Evolutionary conservation across 2,113 vertebrate species (phyloP).

Genomic region (Phalacrocorax aristotelis): DNA sequence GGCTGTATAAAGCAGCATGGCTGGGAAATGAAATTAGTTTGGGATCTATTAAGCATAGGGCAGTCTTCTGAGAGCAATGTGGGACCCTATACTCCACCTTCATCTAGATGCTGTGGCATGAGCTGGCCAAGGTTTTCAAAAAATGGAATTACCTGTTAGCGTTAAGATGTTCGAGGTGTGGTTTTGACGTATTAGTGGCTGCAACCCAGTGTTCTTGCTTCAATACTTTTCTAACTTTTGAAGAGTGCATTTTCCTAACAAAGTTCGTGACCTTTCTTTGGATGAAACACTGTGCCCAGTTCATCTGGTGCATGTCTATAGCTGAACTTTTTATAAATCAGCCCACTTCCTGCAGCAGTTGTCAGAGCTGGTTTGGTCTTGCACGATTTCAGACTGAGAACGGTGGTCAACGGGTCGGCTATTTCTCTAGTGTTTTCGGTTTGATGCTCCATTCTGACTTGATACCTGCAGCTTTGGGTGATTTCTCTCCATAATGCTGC

Average conservation of each 20-base stretch:
- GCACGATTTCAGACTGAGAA: neutral
- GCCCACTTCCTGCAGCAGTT: neutral
- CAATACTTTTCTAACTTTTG: fast-evolving
- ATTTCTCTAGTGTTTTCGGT: fast-evolving
- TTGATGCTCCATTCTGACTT: neutral
- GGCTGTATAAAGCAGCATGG: fast-evolving
- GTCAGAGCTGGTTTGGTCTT: neutral
- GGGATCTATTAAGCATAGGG: neutral
- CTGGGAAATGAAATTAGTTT: neutral
- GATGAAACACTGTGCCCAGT: neutral
- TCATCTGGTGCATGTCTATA: neutral
- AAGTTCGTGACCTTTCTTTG: neutral
- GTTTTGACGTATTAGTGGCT: fast-evolving
- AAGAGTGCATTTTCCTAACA: fast-evolving
- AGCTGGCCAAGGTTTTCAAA: neutral
- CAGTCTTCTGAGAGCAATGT: neutral
- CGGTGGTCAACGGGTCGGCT: fast-evolving
- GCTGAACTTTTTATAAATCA: neutral
- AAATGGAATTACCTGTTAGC: fast-evolving
- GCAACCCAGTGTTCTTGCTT: neutral
- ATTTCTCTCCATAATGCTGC: neutral
- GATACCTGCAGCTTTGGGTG: neutral
- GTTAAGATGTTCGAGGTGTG: neutral
- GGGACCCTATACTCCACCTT: neutral
- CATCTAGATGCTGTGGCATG: neutral